phyloP scores from a whole-genome alignment of 2,797 vertebrate species.

The Sparidentex hasta region DNA sequence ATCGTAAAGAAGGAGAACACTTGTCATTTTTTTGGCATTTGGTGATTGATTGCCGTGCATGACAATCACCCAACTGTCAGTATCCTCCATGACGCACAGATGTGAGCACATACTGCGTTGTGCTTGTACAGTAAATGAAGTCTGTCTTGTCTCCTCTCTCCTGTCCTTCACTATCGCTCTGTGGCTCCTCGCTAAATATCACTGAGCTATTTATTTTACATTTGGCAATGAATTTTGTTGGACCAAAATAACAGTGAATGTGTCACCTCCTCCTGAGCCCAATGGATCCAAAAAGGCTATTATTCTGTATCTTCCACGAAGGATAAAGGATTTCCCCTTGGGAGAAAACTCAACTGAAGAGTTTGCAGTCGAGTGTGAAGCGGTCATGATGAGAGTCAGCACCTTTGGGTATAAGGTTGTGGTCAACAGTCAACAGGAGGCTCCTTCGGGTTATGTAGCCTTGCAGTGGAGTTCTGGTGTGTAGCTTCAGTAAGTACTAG shows the following conservation, averaged over 20 bases:
- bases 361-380: neutral
- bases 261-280: slow-evolving; percentile 1
- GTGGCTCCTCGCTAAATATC: slow-evolving; percentile 1
- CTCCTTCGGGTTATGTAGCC: slow-evolving; percentile 15
- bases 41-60: neutral
- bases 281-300: neutral
- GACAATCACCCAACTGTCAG: neutral
- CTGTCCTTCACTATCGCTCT: neutral
- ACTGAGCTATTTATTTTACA: neutral
- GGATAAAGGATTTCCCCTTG: slow-evolving; percentile 6
- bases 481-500: slow-evolving; percentile 16
- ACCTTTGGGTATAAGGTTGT: neutral
- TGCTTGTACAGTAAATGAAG: neutral
- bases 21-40: neutral
- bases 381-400: neutral
- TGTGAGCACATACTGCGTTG: slow-evolving; percentile 2
- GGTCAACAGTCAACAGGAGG: neutral
- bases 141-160: neutral
- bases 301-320: neutral
- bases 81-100: neutral
- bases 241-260: slow-evolving; percentile 18
- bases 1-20: neutral
- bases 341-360: neutral
- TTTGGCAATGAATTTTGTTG: neutral
- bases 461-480: slow-evolving; percentile 5